A percentile compares a stretch with the other conserved stretches of the same genome.
Conservation (phyloP, 2,797 vertebrate genomes). For the Hypotaenidia okinawae region DNA sequence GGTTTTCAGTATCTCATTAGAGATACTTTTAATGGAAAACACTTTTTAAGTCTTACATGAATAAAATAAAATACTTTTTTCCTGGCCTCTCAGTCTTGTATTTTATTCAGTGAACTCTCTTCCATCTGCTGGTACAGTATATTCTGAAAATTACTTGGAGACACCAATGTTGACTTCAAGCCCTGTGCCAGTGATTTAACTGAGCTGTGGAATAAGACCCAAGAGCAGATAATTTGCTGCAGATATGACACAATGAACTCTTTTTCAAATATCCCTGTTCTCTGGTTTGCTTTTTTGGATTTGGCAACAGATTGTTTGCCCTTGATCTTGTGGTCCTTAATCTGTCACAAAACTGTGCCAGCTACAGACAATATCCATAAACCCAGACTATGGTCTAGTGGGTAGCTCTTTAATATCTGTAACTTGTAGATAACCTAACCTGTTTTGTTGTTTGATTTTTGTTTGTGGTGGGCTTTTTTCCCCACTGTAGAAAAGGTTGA, state of each 20-base stretch:
- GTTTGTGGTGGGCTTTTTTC: too few species aligned
- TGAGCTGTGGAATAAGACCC: neutral
- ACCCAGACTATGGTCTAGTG: neutral
- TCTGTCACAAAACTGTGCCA: neutral
- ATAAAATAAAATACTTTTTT: neutral
- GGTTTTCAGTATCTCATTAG: neutral
- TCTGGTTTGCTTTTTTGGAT: neutral
- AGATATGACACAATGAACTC: neutral
- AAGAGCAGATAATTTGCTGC: neutral
- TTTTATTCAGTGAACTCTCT: neutral
- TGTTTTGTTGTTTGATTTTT: accelerated
- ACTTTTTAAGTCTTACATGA: neutral
- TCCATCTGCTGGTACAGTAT: neutral
- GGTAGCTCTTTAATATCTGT: slow-evolving; percentile 19
- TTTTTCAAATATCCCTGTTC: slow-evolving; percentile 6
- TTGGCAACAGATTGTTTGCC: neutral
- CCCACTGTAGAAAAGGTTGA: neutral
- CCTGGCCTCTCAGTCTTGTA: neutral
- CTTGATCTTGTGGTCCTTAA: slow-evolving; percentile 10
- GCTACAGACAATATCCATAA: neutral
- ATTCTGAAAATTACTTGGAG: neutral
- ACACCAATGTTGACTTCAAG: neutral
- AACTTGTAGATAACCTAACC: slow-evolving; percentile 18
- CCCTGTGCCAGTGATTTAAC: neutral
- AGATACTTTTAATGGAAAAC: neutral